Evolutionary conservation across 2,797 vertebrate genomes (phyloP).

Genomic region (Sebastes matsubarae): DNA sequence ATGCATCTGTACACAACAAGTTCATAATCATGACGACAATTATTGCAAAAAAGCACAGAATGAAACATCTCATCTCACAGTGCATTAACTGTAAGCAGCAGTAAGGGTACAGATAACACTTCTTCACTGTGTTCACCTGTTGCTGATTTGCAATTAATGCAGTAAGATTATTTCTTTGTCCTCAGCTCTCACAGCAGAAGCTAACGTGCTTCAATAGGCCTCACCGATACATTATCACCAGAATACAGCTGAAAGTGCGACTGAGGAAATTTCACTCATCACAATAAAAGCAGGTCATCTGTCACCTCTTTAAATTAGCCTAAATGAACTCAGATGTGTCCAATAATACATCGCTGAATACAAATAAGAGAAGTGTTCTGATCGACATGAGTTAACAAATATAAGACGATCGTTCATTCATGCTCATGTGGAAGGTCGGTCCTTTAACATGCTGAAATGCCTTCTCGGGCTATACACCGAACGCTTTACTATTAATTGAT

Average conservation of each 20-base stretch:
- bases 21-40: not conserved
- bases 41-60: not conserved
- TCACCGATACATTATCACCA: not conserved
- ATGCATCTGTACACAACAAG: not conserved
- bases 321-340: not conserved
- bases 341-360: not conserved
- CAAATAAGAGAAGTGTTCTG: not conserved
- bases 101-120: not conserved
- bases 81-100: not conserved
- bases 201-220: not conserved
- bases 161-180: not conserved
- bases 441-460: too few relatives aligned
- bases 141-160: slow-evolving; percentile 12
- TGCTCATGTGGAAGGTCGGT: not conserved
- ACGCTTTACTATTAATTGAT: not conserved
- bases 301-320: not conserved
- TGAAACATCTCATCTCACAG: not conserved
- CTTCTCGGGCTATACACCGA: not conserved
- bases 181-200: not conserved
- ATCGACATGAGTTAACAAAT: not conserved
- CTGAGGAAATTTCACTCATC: slow-evolving; percentile 10
- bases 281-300: slow-evolving; percentile 11
- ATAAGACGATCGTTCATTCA: not conserved
- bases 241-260: not conserved
- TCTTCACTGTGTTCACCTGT: not conserved